Conservation (phyloP, 2,888 invertebrate genomes). For the Pseudoips prasinana region DNA sequence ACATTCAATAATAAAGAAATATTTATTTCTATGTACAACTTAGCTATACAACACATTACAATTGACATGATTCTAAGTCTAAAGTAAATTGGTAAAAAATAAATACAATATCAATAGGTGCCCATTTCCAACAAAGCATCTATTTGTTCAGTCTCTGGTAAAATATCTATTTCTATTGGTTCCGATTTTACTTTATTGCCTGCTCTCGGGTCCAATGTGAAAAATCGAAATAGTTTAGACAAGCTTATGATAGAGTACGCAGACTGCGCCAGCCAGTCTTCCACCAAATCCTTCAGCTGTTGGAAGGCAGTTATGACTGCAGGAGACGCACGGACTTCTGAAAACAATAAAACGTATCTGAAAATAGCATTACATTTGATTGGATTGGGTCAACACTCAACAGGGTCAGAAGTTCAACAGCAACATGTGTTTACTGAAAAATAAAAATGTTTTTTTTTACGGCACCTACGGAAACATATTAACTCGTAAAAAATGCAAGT, state of each 20-base stretch:
- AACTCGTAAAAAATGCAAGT: no score
- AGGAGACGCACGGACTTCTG: slow-evolving; percentile 76
- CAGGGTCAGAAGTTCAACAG: no score
- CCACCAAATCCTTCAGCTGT: slow-evolving; percentile 83
- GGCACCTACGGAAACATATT: no score
- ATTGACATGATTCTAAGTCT: slow-evolving; percentile 26
- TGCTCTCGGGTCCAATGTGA: slow-evolving; percentile 56
- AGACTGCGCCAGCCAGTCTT: slow-evolving; percentile 85
- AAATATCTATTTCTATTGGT: slow-evolving; percentile 65
- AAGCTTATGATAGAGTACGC: slow-evolving; percentile 86
- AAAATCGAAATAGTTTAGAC: slow-evolving; percentile 78
- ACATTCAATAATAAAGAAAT: slow-evolving; percentile 5
- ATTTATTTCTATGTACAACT: slow-evolving; percentile 27
- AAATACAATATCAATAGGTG: slow-evolving; percentile 41
- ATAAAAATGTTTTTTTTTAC: neutral
- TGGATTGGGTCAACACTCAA: no score
- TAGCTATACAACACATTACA: slow-evolving; percentile 1
- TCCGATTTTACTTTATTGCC: slow-evolving; percentile 52
- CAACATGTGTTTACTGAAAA: no score
- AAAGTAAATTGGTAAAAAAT: slow-evolving; percentile 3
- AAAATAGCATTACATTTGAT: neutral
- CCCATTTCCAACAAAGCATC: slow-evolving; percentile 74
- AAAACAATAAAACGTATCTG: slow-evolving; percentile 32
- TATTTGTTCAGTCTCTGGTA: slow-evolving; percentile 72
- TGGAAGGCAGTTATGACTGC: slow-evolving; percentile 82